These are phyloP conservation scores for Drosophila lacertosa DNA, from an alignment of 1,140 invertebrate species.

Conservation along the genomic window DNA sequence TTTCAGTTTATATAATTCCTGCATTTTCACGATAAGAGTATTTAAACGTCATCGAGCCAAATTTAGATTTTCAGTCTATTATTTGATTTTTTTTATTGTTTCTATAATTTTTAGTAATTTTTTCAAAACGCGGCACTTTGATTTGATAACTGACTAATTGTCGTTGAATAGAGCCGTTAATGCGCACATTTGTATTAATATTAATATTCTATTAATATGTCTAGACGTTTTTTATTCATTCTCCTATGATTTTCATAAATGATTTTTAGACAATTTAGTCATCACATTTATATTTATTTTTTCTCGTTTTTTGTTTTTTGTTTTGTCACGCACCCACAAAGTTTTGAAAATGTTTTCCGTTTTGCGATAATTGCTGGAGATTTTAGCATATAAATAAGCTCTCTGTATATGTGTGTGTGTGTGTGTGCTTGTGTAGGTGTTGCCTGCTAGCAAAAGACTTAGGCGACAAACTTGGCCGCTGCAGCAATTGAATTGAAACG, in stretches of 20 bases:
- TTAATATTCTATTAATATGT: slow-evolving; percentile 15
- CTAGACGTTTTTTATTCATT: slow-evolving; percentile 25
- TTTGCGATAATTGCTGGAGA: slow-evolving; percentile 37
- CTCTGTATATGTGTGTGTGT: slow-evolving; percentile 23
- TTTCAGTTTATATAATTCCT: too few species aligned
- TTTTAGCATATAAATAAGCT: slow-evolving; percentile 33
- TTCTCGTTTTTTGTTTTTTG: slow-evolving; percentile 15
- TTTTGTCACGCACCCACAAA: slow-evolving; percentile 50
- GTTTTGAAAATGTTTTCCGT: slow-evolving; percentile 48
- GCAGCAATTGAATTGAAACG: slow-evolving; percentile 26
- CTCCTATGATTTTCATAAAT: slow-evolving; percentile 23
- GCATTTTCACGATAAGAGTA: background rate
- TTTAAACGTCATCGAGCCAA: background rate
- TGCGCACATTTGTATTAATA: slow-evolving; percentile 37
- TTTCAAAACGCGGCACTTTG: slow-evolving; percentile 21
- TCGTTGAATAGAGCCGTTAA: slow-evolving; percentile 30
- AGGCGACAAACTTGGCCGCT: slow-evolving; percentile 44
- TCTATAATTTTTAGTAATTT: slow-evolving; percentile 19
- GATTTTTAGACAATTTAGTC: slow-evolving; percentile 36
- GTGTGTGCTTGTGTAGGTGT: slow-evolving; percentile 30
- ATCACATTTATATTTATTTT: slow-evolving; percentile 24
- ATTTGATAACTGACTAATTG: slow-evolving; percentile 32
- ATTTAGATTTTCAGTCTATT: background rate
- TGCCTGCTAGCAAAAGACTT: slow-evolving; percentile 37
- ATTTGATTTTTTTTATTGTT: slow-evolving; percentile 7